Percentiles rank a stretch among this genome's conserved stretches.
These are phyloP conservation scores for Gouania willdenowi DNA, from an alignment of 2,797 vertebrate species.

Conservation along the genomic window DNA sequence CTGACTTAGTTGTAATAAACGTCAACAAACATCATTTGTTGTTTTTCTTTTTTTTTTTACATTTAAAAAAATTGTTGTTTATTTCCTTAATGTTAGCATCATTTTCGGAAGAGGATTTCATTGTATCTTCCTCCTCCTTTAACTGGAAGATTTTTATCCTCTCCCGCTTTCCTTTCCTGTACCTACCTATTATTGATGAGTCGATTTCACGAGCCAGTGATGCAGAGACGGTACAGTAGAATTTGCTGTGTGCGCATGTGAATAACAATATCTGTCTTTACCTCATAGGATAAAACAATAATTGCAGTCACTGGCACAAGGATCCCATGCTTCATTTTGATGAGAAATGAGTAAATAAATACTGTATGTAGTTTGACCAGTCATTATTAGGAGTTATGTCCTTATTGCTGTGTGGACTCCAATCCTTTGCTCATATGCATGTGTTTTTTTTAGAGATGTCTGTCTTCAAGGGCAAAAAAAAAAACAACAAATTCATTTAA, in stretches of 20 bases:
- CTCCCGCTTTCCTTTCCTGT: conserved; percentile 25
- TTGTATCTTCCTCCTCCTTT: conserved; percentile 8
- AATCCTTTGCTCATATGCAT: no score
- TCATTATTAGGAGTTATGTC: no score
- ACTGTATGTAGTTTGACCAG: no score
- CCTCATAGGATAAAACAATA: conserved; percentile 55
- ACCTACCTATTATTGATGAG: conserved; percentile 66
- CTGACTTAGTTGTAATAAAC: conserved; percentile 30
- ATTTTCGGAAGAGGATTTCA: no score
- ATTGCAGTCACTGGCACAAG: conserved; percentile 41
- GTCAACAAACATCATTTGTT: conserved; percentile 9
- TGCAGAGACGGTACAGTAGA: conserved; percentile 66
- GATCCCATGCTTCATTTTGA: conserved; percentile 43
- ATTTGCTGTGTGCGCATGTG: conserved; percentile 52
- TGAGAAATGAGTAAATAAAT: no score
- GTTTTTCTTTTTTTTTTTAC: conserved; percentile 19
- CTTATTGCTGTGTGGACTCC: no score
- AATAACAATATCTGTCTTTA: conserved; percentile 63
- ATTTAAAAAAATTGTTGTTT: no score
- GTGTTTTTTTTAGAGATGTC: no score
- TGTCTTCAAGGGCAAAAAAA: no score
- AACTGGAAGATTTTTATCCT: no score
- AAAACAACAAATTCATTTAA: conserved; percentile 19
- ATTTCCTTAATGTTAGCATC: no score
- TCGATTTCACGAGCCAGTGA: conserved; percentile 72